A percentile compares a stretch with the other conserved stretches of the same genome.
phyloP scores from a whole-genome alignment of 2,888 invertebrate genomes.

The Melieria crassipennis region DNA sequence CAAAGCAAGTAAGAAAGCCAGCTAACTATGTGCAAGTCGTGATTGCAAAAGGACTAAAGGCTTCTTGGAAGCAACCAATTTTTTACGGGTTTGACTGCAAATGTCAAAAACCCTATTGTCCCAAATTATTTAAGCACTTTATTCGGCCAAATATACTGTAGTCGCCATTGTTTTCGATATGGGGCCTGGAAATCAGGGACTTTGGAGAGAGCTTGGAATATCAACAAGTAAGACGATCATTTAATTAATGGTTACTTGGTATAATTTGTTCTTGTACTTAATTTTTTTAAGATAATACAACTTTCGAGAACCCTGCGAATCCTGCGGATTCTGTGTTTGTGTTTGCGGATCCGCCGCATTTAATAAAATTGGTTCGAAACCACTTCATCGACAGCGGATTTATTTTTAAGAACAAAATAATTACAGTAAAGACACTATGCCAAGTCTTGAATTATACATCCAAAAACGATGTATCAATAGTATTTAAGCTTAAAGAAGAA shows the following conservation, averaged over 20 bases:
- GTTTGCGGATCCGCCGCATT: slow-evolving; percentile 30
- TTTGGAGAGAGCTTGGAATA: background rate
- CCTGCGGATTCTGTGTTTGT: too few species aligned
- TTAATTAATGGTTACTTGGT: background rate
- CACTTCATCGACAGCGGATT: slow-evolving; percentile 40
- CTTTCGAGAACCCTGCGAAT: slow-evolving; percentile 39
- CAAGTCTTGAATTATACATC: slow-evolving; percentile 18
- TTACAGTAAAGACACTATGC: slow-evolving; percentile 12
- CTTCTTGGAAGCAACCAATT: slow-evolving; percentile 12
- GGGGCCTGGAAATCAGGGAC: background rate
- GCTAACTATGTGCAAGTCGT: slow-evolving; percentile 5
- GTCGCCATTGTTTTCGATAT: slow-evolving; percentile 5
- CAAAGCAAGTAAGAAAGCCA: background rate
- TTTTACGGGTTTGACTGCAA: slow-evolving; percentile 9
- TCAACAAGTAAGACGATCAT: background rate
- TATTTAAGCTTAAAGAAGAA: slow-evolving; percentile 20
- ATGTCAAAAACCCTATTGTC: background rate
- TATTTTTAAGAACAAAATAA: slow-evolving; percentile 20
- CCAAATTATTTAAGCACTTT: background rate
- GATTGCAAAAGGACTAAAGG: slow-evolving; percentile 8
- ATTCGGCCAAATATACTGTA: background rate
- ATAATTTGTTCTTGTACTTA: background rate
- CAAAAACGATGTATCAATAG: slow-evolving; percentile 14
- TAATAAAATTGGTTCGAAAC: slow-evolving; percentile 41
- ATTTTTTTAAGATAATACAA: slow-evolving; percentile 27